Base-by-base conservation (phyloP, 1,140 invertebrate species). In the Plodia interpunctella region DNA sequence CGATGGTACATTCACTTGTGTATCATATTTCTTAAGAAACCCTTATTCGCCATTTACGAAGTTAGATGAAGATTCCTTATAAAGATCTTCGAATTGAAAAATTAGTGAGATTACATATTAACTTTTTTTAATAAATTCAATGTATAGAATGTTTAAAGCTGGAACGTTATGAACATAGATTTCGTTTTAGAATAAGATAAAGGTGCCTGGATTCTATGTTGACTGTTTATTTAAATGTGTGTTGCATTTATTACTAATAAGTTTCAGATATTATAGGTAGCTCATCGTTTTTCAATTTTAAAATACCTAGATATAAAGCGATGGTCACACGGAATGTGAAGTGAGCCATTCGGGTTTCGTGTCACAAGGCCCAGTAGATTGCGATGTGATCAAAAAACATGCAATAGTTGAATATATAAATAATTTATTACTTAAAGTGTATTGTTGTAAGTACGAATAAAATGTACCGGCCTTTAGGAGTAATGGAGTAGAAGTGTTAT, bases 381-480 rank as follows among this genome's bases (percentile, higher is more conserved):
- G 66, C 74, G 73, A 76, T 78, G 69, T 76, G 68, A 81, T 83
- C 72, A 78, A 61, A 74, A 55, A 70, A 67, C 63, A 73, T 74
- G 72, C 77, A 83, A 84, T 80, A 87, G 81, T 87, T 87, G 77
- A 79, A 68, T 72, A 76, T 83, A 32, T 79, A 72, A 83, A 82
- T 82, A 83, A 69, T 80, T 81, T 85, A 83, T 80, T 80, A 81
- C 77, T 80, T 78, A 80, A 83, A 84, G 76, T 84, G 79, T 83
- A 77, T 84, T 79, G 71, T 81, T 83, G 71, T 87, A 85, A 83
- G 75, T 72, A 75, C 67, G 72, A 70, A 73, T 77, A 70, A 73
- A 65, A 73, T 83, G 76, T 88, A 83, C 83, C 85, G 85, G 85
- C 85, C 85, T 86, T 53, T 88, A 88, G 85, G 68, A 75, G 74